These are phyloP conservation scores for Chironomus riparius DNA, from an alignment of 2,888 invertebrate species.

Conservation along the genomic window DNA sequence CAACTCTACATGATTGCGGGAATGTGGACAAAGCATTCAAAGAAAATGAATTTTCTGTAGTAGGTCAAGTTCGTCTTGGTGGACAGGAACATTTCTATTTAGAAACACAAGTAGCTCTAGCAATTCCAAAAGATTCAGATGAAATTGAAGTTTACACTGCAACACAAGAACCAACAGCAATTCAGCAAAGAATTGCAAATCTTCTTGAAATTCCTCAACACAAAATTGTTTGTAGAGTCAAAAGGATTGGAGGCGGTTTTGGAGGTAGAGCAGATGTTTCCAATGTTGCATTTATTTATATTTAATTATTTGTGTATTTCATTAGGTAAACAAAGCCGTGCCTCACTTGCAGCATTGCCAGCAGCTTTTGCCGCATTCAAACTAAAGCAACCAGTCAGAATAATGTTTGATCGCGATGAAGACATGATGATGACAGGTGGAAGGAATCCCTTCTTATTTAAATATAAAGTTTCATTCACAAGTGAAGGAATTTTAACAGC, in stretches of 20 bases:
- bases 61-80: slow-evolving; percentile 70
- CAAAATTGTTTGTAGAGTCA: slow-evolving; percentile 65
- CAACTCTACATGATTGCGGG: slow-evolving; percentile 55
- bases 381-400: slow-evolving; percentile 66
- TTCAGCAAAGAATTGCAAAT: slow-evolving; percentile 59
- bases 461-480: slow-evolving; percentile 75
- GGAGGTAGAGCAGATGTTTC: slow-evolving; percentile 52
- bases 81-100: slow-evolving; percentile 97
- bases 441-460: slow-evolving; percentile 63
- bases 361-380: slow-evolving; percentile 75
- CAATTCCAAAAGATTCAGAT: slow-evolving; percentile 66
- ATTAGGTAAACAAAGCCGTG: slow-evolving; percentile 64
- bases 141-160: slow-evolving; percentile 80
- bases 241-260: slow-evolving; percentile 89
- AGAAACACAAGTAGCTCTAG: slow-evolving; percentile 71
- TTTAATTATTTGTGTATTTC: too few species aligned
- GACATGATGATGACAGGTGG: slow-evolving; percentile 70
- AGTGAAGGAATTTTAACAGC: slow-evolving; percentile 67
- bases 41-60: slow-evolving; percentile 60
- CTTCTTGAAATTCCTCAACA: slow-evolving; percentile 64
- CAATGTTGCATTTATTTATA: neutral
- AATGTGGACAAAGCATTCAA: slow-evolving; percentile 51
- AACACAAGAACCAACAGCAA: slow-evolving; percentile 73
- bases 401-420: slow-evolving; percentile 87
- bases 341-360: slow-evolving; percentile 57